A percentile compares a stretch with the other conserved stretches of the same genome.
Conservation (phyloP, 2,113 vertebrate genomes). For the Mesitornis unicolor region DNA sequence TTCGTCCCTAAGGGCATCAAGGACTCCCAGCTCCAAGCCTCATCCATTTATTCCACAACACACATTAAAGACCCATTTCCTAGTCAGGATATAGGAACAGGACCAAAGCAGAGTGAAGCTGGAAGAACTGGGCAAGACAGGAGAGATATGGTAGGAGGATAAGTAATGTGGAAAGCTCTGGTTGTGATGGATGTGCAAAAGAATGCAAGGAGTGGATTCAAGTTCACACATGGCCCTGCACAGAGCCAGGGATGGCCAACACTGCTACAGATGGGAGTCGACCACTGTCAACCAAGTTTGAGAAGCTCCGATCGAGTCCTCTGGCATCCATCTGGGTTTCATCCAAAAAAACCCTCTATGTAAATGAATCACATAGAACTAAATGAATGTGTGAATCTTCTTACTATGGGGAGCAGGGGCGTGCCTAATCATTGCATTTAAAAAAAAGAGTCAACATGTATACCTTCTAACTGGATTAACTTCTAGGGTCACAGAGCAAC, state of each 20-base stretch:
- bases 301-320: neutral
- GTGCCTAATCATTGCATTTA: neutral
- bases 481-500: neutral
- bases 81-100: neutral
- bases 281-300: neutral
- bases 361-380: neutral
- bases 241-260: neutral
- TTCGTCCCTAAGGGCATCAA: neutral
- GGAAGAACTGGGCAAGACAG: neutral
- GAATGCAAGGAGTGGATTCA: neutral
- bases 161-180: neutral
- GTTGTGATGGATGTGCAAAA: neutral
- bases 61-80: neutral
- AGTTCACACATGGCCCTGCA: neutral
- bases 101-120: neutral
- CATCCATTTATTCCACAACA: neutral
- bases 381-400: neutral
- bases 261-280: rapidly evolving
- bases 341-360: neutral
- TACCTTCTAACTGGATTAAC: too few relatives aligned
- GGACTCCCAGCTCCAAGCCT: neutral
- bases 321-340: neutral
- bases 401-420: rapidly evolving
- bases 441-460: rapidly evolving
- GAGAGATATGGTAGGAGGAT: rapidly evolving